These are phyloP conservation scores for Stichodactyla helianthus DNA, from an alignment of 64 coral and sea anemone genomes.

Conservation along the genomic window DNA sequence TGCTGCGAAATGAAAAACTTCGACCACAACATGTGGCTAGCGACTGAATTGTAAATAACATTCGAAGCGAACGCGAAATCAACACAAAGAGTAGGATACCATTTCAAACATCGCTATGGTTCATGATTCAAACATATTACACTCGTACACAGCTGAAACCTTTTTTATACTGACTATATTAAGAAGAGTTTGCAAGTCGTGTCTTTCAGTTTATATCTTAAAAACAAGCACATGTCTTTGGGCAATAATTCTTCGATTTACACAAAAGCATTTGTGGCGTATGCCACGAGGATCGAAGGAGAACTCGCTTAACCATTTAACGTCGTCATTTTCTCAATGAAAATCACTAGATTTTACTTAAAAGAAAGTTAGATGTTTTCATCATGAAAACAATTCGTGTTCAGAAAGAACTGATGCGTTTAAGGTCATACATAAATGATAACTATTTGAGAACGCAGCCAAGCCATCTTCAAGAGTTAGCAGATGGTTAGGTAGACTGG, in stretches of 20 bases:
- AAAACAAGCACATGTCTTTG: conserved; percentile 10
- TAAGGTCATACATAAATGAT: conserved; percentile 11
- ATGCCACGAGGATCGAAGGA: conserved; percentile 4
- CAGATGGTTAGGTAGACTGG: conserved; percentile 12
- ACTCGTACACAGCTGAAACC: background rate
- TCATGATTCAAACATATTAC: background rate
- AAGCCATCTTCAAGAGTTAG: conserved; percentile 5
- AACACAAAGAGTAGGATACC: background rate
- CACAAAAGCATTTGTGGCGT: conserved; percentile 2
- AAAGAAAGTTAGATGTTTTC: background rate
- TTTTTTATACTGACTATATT: background rate
- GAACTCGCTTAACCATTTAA: conserved; percentile 5
- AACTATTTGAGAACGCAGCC: conserved; percentile 9
- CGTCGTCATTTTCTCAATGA: background rate
- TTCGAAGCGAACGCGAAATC: background rate
- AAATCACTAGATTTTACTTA: background rate
- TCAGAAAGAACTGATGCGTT: background rate
- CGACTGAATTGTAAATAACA: conserved; percentile 9
- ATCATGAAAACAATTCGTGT: background rate
- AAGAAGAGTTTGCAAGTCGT: background rate
- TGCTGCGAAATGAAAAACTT: conserved; percentile 3
- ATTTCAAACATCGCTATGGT: background rate
- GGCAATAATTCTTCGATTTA: background rate
- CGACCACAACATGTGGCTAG: conserved; percentile 13
- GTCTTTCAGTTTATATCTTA: background rate